Base-by-base conservation (phyloP, 53 echinoderm and acorn worm genomes). In the Hippasteria phrygiana region DNA sequence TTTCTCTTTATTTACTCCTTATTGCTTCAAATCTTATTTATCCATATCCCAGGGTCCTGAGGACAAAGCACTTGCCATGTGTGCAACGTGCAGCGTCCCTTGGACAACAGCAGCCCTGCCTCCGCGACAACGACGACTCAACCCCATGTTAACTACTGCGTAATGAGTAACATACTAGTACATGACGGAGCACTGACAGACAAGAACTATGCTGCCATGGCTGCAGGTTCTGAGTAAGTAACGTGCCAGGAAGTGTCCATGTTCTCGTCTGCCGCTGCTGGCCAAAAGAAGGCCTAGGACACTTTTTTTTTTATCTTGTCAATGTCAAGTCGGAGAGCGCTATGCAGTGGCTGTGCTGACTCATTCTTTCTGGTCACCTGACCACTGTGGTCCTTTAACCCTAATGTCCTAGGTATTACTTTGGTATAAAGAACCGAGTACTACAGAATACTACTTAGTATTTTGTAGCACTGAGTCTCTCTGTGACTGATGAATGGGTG, bases 161-260 rank as follows among this genome's bases (percentile, higher is more conserved):
- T 81, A 81, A 81, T 81, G 81, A 81, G 81, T 81, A 81, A 81
- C 81, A 63, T 64, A 81, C 81, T 65, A 72, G 72, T 72, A 81
- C 65, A 81, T 81, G 81, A 81, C 81, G 45, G 55, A 81, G 81
- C 81, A 81, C 43, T 81, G 81, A 81, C 81, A 81, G 81, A 81
- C 81, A 81, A 81, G 81, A 81, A 81, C 81, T 81, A 81, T 81
- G 81, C 81, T 81, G 81, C 81, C 81, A 96, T 96, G 96, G 96
- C 96, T 87, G 96, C 96, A 77, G 96, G 96, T 75, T 93, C 96
- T 67, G 94, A 96, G 96, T 94, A 91, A 94, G 96, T 92, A 62
- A 18, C 3, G 10, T 17, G 81, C 63, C 66, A 81, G 81, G 81
- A 81, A 81, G 81, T 72, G 40, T 56, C 43, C 5, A 45, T 81